These are phyloP conservation scores for Trichogramma dendrolimi DNA, from an alignment of 2,888 invertebrate genomes.

Conservation along the genomic window DNA sequence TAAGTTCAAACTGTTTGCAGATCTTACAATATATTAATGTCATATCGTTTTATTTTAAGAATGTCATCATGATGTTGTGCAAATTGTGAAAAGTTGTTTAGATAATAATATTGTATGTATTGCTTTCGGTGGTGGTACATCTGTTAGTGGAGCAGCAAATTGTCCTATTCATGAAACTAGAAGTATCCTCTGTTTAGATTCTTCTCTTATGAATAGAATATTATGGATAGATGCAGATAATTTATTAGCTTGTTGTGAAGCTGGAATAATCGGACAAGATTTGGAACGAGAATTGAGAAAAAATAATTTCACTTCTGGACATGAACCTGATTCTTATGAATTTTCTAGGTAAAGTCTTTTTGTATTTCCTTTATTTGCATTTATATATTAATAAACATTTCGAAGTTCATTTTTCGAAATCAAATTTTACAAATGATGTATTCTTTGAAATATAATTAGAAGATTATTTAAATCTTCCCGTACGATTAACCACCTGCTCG, in stretches of 20 bases:
- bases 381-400: neutral
- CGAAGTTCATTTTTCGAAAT: neutral
- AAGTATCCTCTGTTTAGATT: conserved; percentile 86
- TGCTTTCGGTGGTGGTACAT: conserved; percentile 93
- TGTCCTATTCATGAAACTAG: conserved; percentile 76
- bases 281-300: conserved; percentile 77
- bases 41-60: conserved; percentile 39
- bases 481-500: no score
- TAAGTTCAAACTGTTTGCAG: neutral
- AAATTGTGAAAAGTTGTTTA: conserved; percentile 72
- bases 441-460: no score
- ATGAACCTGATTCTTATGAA: conserved; percentile 98
- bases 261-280: conserved; percentile 93
- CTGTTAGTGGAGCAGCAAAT: conserved; percentile 81
- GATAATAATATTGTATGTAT: conserved; percentile 76
- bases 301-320: conserved; percentile 83
- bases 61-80: conserved; percentile 78
- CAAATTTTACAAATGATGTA: no score
- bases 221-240: conserved; percentile 89
- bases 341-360: conserved; percentile 68
- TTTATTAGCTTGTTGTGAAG: conserved; percentile 75
- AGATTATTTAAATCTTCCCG: no score
- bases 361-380: neutral
- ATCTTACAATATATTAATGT: neutral
- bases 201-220: conserved; percentile 92